Evolutionary conservation across 2,113 vertebrate species (phyloP), one percentile per base, ranked within the genome.

Genomic region (Catharus fuscescens): DNA sequence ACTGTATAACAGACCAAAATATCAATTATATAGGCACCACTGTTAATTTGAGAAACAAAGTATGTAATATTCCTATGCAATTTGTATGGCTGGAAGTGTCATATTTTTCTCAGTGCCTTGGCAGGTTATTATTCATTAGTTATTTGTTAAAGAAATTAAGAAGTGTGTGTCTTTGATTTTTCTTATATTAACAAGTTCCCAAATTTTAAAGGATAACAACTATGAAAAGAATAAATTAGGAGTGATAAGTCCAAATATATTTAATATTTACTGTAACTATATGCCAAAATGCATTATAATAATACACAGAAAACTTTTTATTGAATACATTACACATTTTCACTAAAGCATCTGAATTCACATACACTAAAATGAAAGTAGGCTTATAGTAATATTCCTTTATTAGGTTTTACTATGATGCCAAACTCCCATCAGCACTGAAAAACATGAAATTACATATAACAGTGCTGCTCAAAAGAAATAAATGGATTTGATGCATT

Each of bases 11-110:
- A 42, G 38, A 72, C 5, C 18, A 56, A 28, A 86, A 64, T 9
- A 11, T 8, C 60, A 72, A 4, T 42, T 18, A 64, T 31, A 38
- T 0, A 67, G 32, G 17, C 1, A 9, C 8, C 8, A 54, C 15
- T 3, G 2, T 8, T 14, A 53, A 9, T 50, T 5, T 80, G 53
- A 83, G 34, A 80, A 95, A 59, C 16, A 67, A 83, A 82, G 10
- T 10, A 12, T 3, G 5, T 3, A 14, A 21, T 19, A 28, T 38
- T 45, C n/a, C 29, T 45, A 3, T 3, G 42, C 5, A 6, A 67
- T 64, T 32, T 64, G 9, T 42, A n/a, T 13, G 32, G 34, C 11
- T 86, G 42, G 32, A 82, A 80, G 29, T 1, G 5, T 10, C 40
- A n/a, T 0, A 0, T 5, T 81, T 73, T 65, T 70, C 61, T 64